A percentile compares a stretch with the other conserved stretches of the same genome.
Evolutionary conservation across 2,113 vertebrate species (phyloP).

Genomic region (Strix uralensis): DNA sequence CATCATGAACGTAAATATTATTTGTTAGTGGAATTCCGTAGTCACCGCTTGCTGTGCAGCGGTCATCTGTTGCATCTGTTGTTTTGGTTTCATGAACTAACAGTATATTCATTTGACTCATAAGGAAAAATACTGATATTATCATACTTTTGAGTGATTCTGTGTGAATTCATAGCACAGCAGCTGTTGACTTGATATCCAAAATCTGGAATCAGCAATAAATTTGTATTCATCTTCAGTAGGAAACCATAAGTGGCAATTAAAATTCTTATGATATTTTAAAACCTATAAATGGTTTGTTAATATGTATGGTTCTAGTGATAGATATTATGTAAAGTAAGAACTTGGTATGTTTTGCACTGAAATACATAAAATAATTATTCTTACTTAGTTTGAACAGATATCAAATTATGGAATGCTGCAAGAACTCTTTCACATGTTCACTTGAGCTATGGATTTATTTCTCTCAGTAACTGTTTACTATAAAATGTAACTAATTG

Average conservation of each 20-base stretch:
- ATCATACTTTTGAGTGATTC: slow-evolving; percentile 10
- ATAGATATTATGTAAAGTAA: not conserved
- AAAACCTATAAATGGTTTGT: not conserved
- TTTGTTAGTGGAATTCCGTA: slow-evolving; percentile 2
- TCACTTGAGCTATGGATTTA: not conserved
- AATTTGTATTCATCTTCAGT: not conserved
- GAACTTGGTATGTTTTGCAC: not conserved
- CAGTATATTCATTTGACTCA: slow-evolving; percentile 38
- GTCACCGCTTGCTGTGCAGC: not conserved
- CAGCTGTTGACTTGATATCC: not conserved
- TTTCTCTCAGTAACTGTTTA: not conserved
- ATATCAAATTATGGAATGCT: not conserved
- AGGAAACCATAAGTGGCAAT: not conserved
- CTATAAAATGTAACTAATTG: not conserved
- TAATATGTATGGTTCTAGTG: not conserved
- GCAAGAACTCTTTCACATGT: not conserved
- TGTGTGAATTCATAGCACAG: not conserved
- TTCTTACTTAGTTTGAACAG: not conserved
- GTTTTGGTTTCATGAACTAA: slow-evolving; percentile 52
- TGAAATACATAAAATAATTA: not conserved
- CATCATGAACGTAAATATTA: slow-evolving; percentile 31
- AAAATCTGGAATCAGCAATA: not conserved
- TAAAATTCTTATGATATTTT: not conserved
- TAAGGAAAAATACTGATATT: slow-evolving; percentile 13
- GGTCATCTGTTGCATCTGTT: slow-evolving; percentile 35